Base-by-base conservation (phyloP, 2,797 vertebrate genomes). In the Spondyliosoma cantharus region DNA sequence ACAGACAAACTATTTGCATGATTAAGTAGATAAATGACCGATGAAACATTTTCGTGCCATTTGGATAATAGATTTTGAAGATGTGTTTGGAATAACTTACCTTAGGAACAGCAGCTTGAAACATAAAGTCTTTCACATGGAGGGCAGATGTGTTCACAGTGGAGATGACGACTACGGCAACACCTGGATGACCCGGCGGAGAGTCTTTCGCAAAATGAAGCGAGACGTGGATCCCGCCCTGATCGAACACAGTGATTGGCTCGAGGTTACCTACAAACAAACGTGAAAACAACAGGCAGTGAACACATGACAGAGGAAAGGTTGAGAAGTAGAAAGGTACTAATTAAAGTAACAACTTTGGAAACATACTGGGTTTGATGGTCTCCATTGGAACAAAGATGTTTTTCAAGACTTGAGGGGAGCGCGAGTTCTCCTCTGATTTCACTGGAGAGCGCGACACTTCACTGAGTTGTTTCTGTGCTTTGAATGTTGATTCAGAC, bases 51-150 rank as follows among this genome's bases (percentile, higher is more conserved):
- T 37, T 37, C 32, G 7, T 37, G 32, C 32, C 32, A 37, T 37
- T 37, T 37, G 1, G 32, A 37, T 37, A 37, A 9, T 37, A 9
- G 13, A 43, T 53, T 45, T 2, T 25, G 6, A 32, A 37, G 4
- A 0, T 25, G 15, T 16, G 7, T 63, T 49, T 19, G 1, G 43
- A 12, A 22, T 48, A 50, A 4, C 50, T 81, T 84, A 98, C 97
- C 96, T 97, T 97, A 7, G 96, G 96, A 73, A 96, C 96, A 0
- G 96, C 96, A 53, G 96, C 96, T 83, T 96, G 96, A 86, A 98
- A 96, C 7, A 61, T 53, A 32, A 97, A 94, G 88, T 96, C 89
- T 80, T 81, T 93, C 32, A 97, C 90, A 0, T 91, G 80, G 2
- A 96, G 90, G 0, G 95, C 78, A 3, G 96, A 96, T 0, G 96